phyloP scores from a whole-genome alignment of 2,797 vertebrate species.

The Platyrinchus mystaceus region DNA sequence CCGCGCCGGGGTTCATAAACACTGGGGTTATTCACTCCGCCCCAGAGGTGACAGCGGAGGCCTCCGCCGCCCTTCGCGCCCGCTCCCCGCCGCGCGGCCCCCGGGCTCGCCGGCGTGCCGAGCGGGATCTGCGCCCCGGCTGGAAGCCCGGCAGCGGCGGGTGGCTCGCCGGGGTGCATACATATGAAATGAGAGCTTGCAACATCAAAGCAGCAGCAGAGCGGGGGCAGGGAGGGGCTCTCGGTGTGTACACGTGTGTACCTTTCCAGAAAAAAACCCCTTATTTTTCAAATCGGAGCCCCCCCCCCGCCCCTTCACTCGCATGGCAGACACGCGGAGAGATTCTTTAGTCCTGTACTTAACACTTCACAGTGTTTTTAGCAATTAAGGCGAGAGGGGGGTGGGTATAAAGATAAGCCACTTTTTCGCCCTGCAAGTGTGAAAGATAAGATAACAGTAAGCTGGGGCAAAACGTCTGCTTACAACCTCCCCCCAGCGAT shows the following conservation, averaged over 20 bases:
- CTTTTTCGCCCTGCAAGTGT: constrained; percentile 77
- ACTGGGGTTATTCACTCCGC: constrained; percentile 58
- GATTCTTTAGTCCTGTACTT: constrained; percentile 66
- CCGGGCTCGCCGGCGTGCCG: not conserved
- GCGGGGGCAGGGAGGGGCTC: constrained; percentile 8
- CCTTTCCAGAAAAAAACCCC: constrained; percentile 20
- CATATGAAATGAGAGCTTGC: constrained; percentile 19
- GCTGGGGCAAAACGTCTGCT: constrained; percentile 75
- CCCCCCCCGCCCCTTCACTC: not conserved
- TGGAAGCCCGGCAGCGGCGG: not conserved
- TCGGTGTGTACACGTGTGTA: not conserved
- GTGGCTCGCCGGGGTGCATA: not conserved
- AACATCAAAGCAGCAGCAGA: constrained; percentile 20
- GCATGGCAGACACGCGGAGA: constrained; percentile 52
- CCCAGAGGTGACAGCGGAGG: constrained; percentile 42
- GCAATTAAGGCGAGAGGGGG: constrained; percentile 78
- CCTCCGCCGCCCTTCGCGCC: not conserved
- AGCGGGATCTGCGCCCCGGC: constrained; percentile 21
- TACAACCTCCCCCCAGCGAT: constrained; percentile 70
- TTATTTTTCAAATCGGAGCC: constrained; percentile 22
- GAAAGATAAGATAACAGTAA: constrained; percentile 80
- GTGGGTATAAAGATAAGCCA: constrained; percentile 79
- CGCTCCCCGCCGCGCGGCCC: not conserved
- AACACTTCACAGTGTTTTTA: constrained; percentile 76
- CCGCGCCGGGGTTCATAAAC: constrained; percentile 28